Evolutionary conservation across 2,888 invertebrate species (phyloP).

Genomic region (Tholera decimalis): DNA sequence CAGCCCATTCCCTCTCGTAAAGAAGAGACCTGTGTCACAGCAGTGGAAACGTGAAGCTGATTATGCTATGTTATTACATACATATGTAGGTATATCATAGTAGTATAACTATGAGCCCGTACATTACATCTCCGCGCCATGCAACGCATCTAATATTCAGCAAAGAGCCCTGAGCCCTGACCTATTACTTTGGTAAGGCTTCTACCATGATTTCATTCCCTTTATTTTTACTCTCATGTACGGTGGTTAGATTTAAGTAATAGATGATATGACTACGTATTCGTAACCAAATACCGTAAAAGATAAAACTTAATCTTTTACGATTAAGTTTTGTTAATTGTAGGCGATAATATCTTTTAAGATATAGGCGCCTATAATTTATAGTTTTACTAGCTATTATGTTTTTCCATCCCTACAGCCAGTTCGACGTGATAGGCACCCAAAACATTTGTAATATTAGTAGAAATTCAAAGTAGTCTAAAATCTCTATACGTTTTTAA

Average conservation of each 20-base stretch:
- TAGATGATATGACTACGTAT: background rate
- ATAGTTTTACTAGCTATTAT: no score
- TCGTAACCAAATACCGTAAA: background rate
- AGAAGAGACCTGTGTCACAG: no score
- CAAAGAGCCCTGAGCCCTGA: slow-evolving; percentile 33
- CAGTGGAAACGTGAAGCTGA: no score
- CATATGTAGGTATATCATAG: background rate
- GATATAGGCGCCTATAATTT: background rate
- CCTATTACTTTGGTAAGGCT: slow-evolving; percentile 40
- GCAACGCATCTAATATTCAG: slow-evolving; percentile 49
- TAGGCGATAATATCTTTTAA: no score
- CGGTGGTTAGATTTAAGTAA: background rate
- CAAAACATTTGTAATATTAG: no score
- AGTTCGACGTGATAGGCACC: no score
- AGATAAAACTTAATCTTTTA: background rate
- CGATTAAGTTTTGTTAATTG: no score
- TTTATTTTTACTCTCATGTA: background rate
- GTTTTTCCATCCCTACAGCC: no score
- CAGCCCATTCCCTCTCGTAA: no score
- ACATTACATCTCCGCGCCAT: slow-evolving; percentile 10
- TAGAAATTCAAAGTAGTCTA: background rate
- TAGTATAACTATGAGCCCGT: background rate
- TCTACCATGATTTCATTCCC: slow-evolving; percentile 40
- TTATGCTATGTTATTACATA: no score
- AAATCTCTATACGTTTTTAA: background rate